Conservation (phyloP, 2,888 invertebrate species). For the Mythimna loreyi region DNA sequence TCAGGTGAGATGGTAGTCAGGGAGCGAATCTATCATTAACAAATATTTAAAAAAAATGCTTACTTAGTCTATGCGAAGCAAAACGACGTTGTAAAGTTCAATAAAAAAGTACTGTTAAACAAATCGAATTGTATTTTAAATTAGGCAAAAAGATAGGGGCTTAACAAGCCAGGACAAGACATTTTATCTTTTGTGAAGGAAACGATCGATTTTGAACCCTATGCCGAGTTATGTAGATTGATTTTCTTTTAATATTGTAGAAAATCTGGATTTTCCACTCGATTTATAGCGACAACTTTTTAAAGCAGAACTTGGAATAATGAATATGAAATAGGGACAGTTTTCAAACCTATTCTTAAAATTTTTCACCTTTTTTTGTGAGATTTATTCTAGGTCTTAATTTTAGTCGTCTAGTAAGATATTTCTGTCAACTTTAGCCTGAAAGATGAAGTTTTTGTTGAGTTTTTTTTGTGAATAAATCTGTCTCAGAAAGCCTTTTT, state of each 20-base stretch:
- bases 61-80: constrained; percentile 39
- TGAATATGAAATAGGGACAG: constrained; percentile 10
- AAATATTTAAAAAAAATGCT: too few relatives aligned
- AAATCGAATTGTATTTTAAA: constrained; percentile 78
- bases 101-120: constrained; percentile 71
- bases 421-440: constrained; percentile 7
- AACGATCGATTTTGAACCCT: constrained; percentile 23
- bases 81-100: constrained; percentile 48
- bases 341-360: not conserved
- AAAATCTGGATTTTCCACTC: not conserved
- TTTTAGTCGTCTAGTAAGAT: constrained; percentile 1
- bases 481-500: not conserved
- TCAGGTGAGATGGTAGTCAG: too few relatives aligned
- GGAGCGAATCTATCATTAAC: too few relatives aligned
- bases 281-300: constrained; percentile 14
- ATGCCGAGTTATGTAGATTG: not conserved
- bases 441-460: constrained; percentile 4
- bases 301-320: constrained; percentile 6
- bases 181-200: not conserved
- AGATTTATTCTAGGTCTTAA: not conserved
- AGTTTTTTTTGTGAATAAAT: not conserved
- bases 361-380: not conserved
- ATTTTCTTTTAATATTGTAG: not conserved
- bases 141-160: constrained; percentile 50
- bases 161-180: constrained; percentile 18